Base-by-base conservation (phyloP, 2,888 invertebrate genomes). In the Lumbricus terrestris region DNA sequence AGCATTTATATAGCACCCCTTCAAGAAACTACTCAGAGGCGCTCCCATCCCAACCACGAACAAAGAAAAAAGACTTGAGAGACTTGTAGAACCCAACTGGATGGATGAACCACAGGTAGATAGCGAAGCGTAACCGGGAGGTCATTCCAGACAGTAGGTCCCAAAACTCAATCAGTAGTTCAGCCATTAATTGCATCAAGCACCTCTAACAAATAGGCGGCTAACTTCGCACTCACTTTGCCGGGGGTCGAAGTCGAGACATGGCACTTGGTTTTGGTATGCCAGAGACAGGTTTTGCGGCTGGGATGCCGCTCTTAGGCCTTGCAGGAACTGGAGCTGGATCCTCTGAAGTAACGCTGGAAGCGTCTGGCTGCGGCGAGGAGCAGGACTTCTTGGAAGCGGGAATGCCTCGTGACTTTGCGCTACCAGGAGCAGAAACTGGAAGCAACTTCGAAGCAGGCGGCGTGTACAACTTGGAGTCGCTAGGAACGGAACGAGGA, bases 401-500 rank as follows among this genome's bases (percentile, higher is more conserved):
- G 35, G 85, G n/a, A 85, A 35, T 85, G 6, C 8, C 11, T 85
- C 35, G 34, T 85, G 85, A 85, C 35, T 85, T 85, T 33, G 85
- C 35, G 23, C 85, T 85, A 23, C 85, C 16, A 4, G 85, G 35
- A 69, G 69, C 69, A 69, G 69, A 69, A 85, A 85, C 37, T 37
- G 37, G 34, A 35, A 85, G 37, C 0, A 18, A 37, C 37, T 23
- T 35, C 6, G 34, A 37, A 6, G 13, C 35, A 29, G 85, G 37
- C 18, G 85, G 8, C 13, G 85, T 8, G 35, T 85, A 85, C 85
- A 85, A 85, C 37, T 37, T 85, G 5, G 85, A 85, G 85, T 85
- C 85, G 23, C 85, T 85, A 34, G 85, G 85, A 34, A 85, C 35
- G 37, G 85, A 85, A 23, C 85, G 85, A 85, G 85, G 85, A 18